phyloP scores from a whole-genome alignment of 2,888 invertebrate species.

The Xanthia togata region DNA sequence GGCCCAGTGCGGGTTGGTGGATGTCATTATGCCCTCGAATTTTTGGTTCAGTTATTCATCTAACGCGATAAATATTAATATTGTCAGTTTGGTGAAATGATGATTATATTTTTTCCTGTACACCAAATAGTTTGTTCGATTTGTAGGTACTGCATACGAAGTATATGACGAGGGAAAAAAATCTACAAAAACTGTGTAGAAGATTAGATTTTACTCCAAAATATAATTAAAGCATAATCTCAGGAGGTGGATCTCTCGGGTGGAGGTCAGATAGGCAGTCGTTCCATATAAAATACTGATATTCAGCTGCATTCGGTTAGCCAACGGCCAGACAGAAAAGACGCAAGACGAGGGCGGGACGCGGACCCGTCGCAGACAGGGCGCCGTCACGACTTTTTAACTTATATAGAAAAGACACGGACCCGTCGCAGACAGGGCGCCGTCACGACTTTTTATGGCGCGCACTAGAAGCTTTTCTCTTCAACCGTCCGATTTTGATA shows the following conservation, averaged over 20 bases:
- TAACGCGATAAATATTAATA: neutral
- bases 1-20: too few species aligned
- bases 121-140: neutral
- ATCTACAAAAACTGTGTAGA: constrained; percentile 11
- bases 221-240: neutral
- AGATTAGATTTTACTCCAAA: neutral
- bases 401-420: too few species aligned
- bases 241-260: neutral
- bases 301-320: neutral
- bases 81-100: neutral
- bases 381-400: too few species aligned
- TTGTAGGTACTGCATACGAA: constrained; percentile 2
- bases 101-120: too few species aligned
- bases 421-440: too few species aligned
- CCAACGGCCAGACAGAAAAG: too few species aligned
- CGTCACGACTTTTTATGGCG: too few species aligned
- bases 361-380: too few species aligned
- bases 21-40: neutral
- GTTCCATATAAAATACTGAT: neutral
- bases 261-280: neutral
- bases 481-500: too few species aligned
- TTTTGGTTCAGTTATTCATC: neutral
- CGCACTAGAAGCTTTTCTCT: too few species aligned
- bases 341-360: too few species aligned
- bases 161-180: neutral